Evolutionary conservation across 2,797 vertebrate species (phyloP).

Genomic region (Ctenopoma kingsleyae): DNA sequence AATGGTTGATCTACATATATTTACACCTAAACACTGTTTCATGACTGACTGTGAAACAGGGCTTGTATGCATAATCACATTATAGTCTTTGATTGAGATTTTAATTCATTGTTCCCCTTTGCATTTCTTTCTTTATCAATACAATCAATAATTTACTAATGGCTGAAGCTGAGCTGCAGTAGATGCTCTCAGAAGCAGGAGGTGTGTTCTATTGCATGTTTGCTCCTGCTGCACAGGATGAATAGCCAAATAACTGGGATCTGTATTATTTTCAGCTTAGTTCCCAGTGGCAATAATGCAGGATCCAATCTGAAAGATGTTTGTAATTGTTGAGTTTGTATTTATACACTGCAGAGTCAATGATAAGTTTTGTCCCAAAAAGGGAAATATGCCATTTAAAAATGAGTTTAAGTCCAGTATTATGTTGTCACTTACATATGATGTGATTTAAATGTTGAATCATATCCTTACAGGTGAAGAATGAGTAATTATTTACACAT

Average conservation of each 20-base stretch:
- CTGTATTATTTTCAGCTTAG: slow-evolving; percentile 1
- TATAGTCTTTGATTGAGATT: background rate
- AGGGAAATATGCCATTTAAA: background rate
- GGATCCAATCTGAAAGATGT: slow-evolving; percentile 2
- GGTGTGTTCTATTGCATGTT: background rate
- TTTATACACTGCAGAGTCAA: background rate
- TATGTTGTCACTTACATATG: background rate
- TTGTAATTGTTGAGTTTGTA: slow-evolving; percentile 19
- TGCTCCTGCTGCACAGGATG: slow-evolving; percentile 6
- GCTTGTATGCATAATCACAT: slow-evolving; percentile 9
- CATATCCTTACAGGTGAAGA: background rate
- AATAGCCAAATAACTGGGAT: slow-evolving; percentile 15
- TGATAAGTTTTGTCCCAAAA: background rate
- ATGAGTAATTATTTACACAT: background rate
- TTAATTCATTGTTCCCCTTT: slow-evolving; percentile 1
- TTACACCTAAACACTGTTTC: background rate
- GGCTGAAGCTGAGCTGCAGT: background rate
- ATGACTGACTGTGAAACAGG: slow-evolving; percentile 12
- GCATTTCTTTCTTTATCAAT: background rate
- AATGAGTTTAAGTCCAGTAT: background rate
- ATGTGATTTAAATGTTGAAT: background rate
- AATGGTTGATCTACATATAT: background rate
- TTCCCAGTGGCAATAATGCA: slow-evolving; percentile 19
- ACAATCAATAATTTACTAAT: background rate
- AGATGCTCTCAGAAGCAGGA: slow-evolving; percentile 7